Evolutionary conservation across 2,888 invertebrate genomes (phyloP), one percentile per base, ranked within the genome.

Genomic region (Rhimphoctona megacephalus): DNA sequence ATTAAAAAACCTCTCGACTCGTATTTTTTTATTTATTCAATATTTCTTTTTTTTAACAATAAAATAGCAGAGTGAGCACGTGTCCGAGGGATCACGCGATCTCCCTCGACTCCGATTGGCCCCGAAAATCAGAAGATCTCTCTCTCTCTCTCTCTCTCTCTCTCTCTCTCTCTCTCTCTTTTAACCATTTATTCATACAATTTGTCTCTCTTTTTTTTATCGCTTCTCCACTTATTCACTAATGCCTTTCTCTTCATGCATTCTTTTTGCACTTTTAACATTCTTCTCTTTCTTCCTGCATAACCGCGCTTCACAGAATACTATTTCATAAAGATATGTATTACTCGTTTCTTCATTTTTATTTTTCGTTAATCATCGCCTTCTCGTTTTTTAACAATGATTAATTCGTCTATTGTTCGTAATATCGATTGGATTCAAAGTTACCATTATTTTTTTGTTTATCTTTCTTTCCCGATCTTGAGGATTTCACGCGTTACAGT

Each of bases 91-190:
- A 87, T 83, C 87, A 79, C 85, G 73, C 76, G 79, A 67, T 67
- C 80, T 52, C 87, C 82, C 81, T 89, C 88, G 88, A 89, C 91
- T 92, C 90, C 90, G 90, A 92, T 93, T 93, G 93, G 93, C 92
- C 93, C 93, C 93, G 90, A 91, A 92, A 92, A 90, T 92, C 91
- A 92, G 91, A 93, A 91, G 88, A 91, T 91, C 89, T 87, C 85
- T 90, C 83, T 83, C 81, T 54, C 81, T 39, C 39, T 39, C 39
- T 7, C 39, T 39, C 39, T 39, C 7, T 39, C 39, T 39, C 39
- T 39, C 39, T 88, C 82, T 84, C 39, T 39, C 39, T 39, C 7
- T 39, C 39, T 39, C 39, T 39, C 39, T 88, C 82, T 84, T 76
- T 66, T 76, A 74, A 69, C 81, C 83, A 81, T 84, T 86, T 77